A percentile compares a stretch with the other conserved stretches of the same genome.
These are phyloP conservation scores for Drosophila flavopinicola DNA, from an alignment of 2,888 invertebrate genomes.

Conservation along the genomic window DNA sequence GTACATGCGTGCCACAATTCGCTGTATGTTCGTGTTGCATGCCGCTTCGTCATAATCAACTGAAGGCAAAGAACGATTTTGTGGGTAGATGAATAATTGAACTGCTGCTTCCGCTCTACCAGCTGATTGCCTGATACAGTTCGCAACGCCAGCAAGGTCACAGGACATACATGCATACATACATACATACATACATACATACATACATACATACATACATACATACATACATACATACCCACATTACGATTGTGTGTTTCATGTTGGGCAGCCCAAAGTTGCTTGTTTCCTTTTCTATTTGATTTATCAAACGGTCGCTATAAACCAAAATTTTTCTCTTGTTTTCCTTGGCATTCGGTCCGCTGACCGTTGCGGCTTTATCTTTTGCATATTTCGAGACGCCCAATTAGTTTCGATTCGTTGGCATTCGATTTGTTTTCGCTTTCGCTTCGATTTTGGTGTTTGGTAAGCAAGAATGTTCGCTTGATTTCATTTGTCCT, in stretches of 20 bases:
- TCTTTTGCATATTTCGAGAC: slow-evolving; percentile 74
- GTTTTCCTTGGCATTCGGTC: slow-evolving; percentile 18
- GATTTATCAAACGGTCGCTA: slow-evolving; percentile 65
- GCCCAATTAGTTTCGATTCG: slow-evolving; percentile 79
- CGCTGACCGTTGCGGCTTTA: slow-evolving; percentile 65
- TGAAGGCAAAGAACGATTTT: slow-evolving; percentile 17
- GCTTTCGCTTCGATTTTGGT: slow-evolving; percentile 50
- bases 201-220: neutral
- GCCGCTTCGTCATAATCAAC: slow-evolving; percentile 55
- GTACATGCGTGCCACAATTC: slow-evolving; percentile 26
- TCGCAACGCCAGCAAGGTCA: slow-evolving; percentile 44
- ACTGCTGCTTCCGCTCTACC: slow-evolving; percentile 67
- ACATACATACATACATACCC: neutral
- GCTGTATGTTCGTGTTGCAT: slow-evolving; percentile 32
- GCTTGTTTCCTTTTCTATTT: slow-evolving; percentile 39
- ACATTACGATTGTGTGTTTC: slow-evolving; percentile 1
- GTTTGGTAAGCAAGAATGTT: slow-evolving; percentile 55
- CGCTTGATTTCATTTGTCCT: slow-evolving; percentile 65
- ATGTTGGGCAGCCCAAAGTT: slow-evolving; percentile 16
- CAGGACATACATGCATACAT: slow-evolving; percentile 7
- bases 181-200: neutral
- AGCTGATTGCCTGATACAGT: slow-evolving; percentile 66
- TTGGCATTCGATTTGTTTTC: slow-evolving; percentile 61
- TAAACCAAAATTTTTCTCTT: slow-evolving; percentile 50
- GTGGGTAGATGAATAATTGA: slow-evolving; percentile 73